Evolutionary conservation across 2,113 vertebrate genomes (phyloP).

Genomic region (Ciconia maguari): DNA sequence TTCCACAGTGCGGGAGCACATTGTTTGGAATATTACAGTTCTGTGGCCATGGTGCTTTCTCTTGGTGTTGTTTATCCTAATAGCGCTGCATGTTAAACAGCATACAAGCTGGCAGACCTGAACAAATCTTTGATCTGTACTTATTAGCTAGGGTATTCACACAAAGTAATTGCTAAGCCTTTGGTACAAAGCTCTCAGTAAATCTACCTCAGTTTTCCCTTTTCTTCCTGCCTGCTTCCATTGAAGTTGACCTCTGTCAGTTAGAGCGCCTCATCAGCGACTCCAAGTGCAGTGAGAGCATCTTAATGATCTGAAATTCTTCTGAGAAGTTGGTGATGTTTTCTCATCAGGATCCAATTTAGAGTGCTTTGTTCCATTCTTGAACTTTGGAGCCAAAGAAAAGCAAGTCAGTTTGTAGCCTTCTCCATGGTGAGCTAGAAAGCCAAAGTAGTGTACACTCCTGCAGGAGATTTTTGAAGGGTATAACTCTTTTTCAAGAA

Average conservation of each 20-base stretch:
- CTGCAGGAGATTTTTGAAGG: conserved; percentile 70
- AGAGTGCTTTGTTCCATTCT: conserved; percentile 89
- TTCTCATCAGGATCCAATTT: conserved; percentile 94
- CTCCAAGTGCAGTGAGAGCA: conserved; percentile 78
- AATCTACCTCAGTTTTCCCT: conserved; percentile 80
- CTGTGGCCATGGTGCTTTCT: conserved; percentile 45
- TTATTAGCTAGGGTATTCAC: conserved; percentile 78
- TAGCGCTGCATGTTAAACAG: conserved; percentile 73
- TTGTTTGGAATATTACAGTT: conserved; percentile 45
- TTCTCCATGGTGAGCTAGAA: conserved; percentile 70
- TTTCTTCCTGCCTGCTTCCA: conserved; percentile 75
- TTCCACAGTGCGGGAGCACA: neutral
- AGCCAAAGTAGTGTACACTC: conserved; percentile 71
- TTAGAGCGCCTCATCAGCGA: conserved; percentile 80
- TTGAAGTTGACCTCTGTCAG: conserved; percentile 85
- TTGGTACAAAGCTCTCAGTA: conserved; percentile 74
- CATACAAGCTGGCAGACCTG: conserved; percentile 67
- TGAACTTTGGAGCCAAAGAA: conserved; percentile 83
- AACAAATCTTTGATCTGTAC: conserved; percentile 80
- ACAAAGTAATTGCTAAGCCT: conserved; percentile 75
- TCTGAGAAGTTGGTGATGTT: conserved; percentile 87
- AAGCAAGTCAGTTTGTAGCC: conserved; percentile 77
- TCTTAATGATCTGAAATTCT: conserved; percentile 89
- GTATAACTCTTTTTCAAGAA: conserved; percentile 57
- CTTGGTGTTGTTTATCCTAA: conserved; percentile 72